A percentile compares a stretch with the other conserved stretches of the same genome.
These are phyloP conservation scores for Blastomussa wellsi DNA, from an alignment of 92 coral and sea anemone species.

Conservation along the genomic window DNA sequence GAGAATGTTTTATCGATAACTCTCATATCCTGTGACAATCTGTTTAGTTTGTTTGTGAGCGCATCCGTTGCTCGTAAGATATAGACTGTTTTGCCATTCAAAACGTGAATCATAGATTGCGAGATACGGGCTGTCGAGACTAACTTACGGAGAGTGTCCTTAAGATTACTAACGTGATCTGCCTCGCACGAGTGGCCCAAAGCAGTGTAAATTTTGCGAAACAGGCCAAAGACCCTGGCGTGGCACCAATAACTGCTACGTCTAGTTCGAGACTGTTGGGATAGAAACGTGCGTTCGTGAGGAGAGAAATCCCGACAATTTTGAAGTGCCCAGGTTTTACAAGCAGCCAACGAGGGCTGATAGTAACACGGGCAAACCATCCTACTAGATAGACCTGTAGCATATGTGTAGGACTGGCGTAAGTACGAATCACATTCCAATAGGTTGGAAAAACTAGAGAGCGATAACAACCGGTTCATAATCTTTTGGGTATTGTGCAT, in stretches of 20 bases:
- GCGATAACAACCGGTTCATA: conserved; percentile 10
- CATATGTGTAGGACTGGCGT: conserved; percentile 15
- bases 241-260: conserved; percentile 28
- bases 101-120: neutral
- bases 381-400: conserved; percentile 8
- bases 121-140: neutral
- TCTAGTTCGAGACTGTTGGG: neutral
- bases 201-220: neutral
- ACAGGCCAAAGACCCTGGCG: conserved; percentile 29
- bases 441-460: conserved; percentile 31
- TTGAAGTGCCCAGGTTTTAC: conserved; percentile 32
- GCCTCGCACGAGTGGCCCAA: conserved; percentile 34
- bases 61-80: conserved; percentile 18
- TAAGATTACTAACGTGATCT: conserved; percentile 13
- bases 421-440: conserved; percentile 41
- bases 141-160: neutral
- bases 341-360: neutral
- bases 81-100: conserved; percentile 39
- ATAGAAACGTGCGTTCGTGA: conserved; percentile 11
- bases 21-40: neutral
- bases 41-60: conserved; percentile 22
- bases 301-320: conserved; percentile 11
- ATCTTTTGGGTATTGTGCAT: conserved; percentile 2
- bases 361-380: conserved; percentile 28
- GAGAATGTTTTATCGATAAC: neutral